Evolutionary conservation across 2,113 vertebrate genomes (phyloP).

Genomic region (Dasyornis broadbenti): DNA sequence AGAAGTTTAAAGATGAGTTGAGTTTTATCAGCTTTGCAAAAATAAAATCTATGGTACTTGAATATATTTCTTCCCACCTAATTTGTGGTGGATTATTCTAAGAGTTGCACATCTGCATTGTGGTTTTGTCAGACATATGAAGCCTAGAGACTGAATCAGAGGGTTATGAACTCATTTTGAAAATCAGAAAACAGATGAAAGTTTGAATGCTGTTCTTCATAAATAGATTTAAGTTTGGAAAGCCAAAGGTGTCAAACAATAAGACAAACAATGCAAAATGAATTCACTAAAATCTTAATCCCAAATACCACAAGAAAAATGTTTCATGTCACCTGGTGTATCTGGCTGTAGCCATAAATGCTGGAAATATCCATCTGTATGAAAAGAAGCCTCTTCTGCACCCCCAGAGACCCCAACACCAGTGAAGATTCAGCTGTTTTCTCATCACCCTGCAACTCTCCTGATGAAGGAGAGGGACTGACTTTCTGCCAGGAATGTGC

Average conservation of each 20-base stretch:
- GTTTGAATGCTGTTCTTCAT: not conserved
- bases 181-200: not conserved
- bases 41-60: not conserved
- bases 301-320: not conserved
- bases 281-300: not conserved
- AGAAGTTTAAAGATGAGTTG: not conserved
- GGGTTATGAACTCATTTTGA: not conserved
- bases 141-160: not conserved
- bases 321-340: not conserved
- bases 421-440: not conserved
- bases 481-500: not conserved
- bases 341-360: not conserved
- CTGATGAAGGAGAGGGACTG: accelerated
- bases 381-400: not conserved
- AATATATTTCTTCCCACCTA: not conserved
- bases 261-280: not conserved
- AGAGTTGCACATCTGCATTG: not conserved
- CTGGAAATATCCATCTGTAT: not conserved
- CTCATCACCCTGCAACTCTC: not conserved
- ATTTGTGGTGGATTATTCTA: not conserved
- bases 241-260: not conserved
- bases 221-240: not conserved
- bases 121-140: not conserved
- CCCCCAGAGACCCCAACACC: accelerated
- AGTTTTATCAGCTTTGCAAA: not conserved